A percentile compares a stretch with the other conserved stretches of the same genome.
phyloP scores from a whole-genome alignment of 2,888 invertebrate species.

The Frankliniella intonsa region DNA sequence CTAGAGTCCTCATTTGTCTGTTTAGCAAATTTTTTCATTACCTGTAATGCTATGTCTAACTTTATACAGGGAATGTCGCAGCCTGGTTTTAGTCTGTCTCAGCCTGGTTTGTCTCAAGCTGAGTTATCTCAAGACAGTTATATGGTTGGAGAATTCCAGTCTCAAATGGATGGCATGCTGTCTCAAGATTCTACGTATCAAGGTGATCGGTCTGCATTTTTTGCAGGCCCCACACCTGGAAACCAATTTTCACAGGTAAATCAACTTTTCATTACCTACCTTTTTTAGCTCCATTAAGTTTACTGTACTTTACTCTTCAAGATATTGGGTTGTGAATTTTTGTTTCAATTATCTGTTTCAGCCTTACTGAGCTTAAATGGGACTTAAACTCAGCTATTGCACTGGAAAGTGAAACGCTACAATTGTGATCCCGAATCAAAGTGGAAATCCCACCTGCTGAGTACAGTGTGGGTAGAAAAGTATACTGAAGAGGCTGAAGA shows the following conservation, averaged over 20 bases:
- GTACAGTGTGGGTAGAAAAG: background rate
- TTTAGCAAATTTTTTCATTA: too few relatives aligned
- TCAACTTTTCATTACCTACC: background rate
- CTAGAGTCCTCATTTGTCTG: background rate
- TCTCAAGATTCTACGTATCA: conserved; percentile 90
- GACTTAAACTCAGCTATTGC: conserved; percentile 22
- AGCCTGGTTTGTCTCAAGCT: conserved; percentile 64
- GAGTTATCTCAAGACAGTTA: conserved; percentile 78
- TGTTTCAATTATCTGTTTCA: background rate
- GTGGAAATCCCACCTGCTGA: background rate
- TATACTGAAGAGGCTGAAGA: conserved; percentile 11
- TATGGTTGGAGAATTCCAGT: conserved; percentile 77
- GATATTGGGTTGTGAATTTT: background rate
- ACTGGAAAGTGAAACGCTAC: background rate
- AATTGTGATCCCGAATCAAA: conserved; percentile 17
- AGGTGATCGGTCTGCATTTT: conserved; percentile 47
- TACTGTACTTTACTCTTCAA: background rate
- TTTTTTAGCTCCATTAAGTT: background rate
- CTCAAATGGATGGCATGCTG: conserved; percentile 90
- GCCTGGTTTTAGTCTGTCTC: conserved; percentile 62
- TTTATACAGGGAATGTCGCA: conserved; percentile 62
- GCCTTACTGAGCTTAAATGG: conserved; percentile 23
- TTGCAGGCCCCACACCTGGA: conserved; percentile 38
- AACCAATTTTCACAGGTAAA: conserved; percentile 38
- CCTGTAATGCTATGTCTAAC: too few relatives aligned